These are phyloP conservation scores for Nemotelus nigrinus DNA, from an alignment of 2,888 invertebrate genomes.

Conservation along the genomic window DNA sequence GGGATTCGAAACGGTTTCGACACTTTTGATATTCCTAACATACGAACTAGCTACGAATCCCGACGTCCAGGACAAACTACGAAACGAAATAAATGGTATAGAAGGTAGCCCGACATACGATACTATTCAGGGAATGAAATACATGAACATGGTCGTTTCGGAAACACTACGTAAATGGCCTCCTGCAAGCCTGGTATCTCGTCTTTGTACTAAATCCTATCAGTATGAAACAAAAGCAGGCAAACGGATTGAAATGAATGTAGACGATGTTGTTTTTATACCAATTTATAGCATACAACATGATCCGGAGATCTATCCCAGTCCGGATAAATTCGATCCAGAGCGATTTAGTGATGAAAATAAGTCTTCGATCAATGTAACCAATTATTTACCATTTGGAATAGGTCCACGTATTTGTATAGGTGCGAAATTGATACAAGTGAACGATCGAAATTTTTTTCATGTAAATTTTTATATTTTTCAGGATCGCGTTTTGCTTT, in stretches of 20 bases:
- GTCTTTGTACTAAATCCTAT: conserved; percentile 67
- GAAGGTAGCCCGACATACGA: conserved; percentile 67
- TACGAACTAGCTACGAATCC: conserved; percentile 68
- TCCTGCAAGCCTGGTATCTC: conserved; percentile 63
- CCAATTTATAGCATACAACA: conserved; percentile 63
- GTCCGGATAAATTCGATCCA: conserved; percentile 67
- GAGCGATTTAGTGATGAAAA: conserved; percentile 67
- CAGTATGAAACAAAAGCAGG: conserved; percentile 53
- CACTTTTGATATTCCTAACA: conserved; percentile 63
- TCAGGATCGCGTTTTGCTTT: conserved; percentile 48
- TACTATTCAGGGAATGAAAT: conserved; percentile 68
- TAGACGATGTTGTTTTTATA: conserved; percentile 52
- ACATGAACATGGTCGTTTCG: conserved; percentile 72
- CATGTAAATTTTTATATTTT: neutral
- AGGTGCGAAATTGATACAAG: conserved; percentile 47
- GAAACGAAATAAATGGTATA: conserved; percentile 65
- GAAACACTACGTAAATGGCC: conserved; percentile 68
- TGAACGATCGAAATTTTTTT: neutral
- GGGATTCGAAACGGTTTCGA: conserved; percentile 66
- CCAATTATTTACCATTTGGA: conserved; percentile 66
- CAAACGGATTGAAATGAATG: conserved; percentile 47
- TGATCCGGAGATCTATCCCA: conserved; percentile 64
- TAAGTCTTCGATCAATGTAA: conserved; percentile 60
- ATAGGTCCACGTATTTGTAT: conserved; percentile 69
- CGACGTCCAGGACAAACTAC: conserved; percentile 67